Percentiles rank a stretch among this genome's conserved stretches.
Evolutionary conservation across 1,140 invertebrate species (phyloP).

Genomic region (Cyphomyrmex costatus): DNA sequence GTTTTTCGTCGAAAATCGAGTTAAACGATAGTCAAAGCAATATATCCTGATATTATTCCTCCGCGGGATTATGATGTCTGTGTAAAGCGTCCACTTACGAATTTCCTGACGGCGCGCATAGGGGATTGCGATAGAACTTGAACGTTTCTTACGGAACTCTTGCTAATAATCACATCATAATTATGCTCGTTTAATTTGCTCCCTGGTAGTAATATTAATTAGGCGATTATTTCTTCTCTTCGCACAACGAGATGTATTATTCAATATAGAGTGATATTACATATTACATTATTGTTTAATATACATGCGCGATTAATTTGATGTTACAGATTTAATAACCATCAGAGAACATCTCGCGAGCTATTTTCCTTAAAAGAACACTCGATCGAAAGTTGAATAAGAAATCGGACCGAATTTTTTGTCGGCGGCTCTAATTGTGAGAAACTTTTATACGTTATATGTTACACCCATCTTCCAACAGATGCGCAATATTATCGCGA

Average conservation of each 20-base stretch:
- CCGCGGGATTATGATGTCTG: slow-evolving; percentile 48
- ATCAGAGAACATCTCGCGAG: neutral
- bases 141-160: neutral
- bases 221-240: neutral
- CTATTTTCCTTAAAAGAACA: neutral
- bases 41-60: slow-evolving; percentile 56
- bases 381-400: neutral
- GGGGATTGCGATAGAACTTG: slow-evolving; percentile 8
- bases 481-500: slow-evolving; percentile 42
- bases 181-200: slow-evolving; percentile 17
- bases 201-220: neutral
- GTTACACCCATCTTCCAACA: neutral
- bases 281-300: neutral
- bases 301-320: neutral
- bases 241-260: neutral
- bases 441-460: neutral
- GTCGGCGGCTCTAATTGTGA: slow-evolving; percentile 24
- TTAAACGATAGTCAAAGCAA: slow-evolving; percentile 64
- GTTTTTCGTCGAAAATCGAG: slow-evolving; percentile 60
- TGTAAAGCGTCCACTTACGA: slow-evolving; percentile 15
- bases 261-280: neutral
- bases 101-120: neutral
- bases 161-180: slow-evolving; percentile 19
- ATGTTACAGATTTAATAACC: neutral
- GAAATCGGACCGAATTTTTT: neutral